Evolutionary conservation across 2,888 invertebrate species (phyloP).

Genomic region (Molanna angustata): DNA sequence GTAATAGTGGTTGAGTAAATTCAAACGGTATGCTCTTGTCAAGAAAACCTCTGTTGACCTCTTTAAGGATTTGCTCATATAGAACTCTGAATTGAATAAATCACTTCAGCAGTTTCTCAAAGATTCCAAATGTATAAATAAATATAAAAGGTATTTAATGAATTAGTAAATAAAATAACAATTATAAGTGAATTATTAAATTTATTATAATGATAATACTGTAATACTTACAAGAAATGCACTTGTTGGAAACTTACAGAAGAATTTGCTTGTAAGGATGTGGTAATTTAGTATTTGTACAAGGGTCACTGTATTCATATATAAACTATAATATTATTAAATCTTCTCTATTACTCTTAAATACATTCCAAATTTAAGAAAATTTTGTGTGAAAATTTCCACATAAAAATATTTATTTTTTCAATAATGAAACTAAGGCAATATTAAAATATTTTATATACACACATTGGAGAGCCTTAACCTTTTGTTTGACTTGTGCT

Average conservation of each 20-base stretch:
- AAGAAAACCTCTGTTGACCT: too few relatives aligned
- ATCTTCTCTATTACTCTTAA: constrained; percentile 26
- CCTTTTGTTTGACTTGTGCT: constrained; percentile 30
- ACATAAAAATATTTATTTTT: constrained; percentile 31
- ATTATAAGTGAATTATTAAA: constrained; percentile 22
- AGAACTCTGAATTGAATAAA: too few relatives aligned
- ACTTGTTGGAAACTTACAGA: constrained; percentile 87
- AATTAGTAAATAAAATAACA: constrained; percentile 8
- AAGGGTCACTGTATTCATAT: constrained; percentile 32
- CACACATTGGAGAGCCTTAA: constrained; percentile 30
- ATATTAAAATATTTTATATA: constrained; percentile 30
- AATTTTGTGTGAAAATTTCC: constrained; percentile 28
- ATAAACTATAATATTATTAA: constrained; percentile 31
- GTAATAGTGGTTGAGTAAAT: too few relatives aligned
- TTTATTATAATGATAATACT: constrained; percentile 76
- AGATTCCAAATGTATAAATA: neutral
- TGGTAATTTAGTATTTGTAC: constrained; percentile 38
- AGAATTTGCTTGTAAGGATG: constrained; percentile 64
- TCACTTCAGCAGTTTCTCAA: too few relatives aligned
- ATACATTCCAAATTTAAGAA: constrained; percentile 23
- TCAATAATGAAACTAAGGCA: constrained; percentile 28
- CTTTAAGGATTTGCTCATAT: too few relatives aligned
- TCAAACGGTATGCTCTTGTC: too few relatives aligned
- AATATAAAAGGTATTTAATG: neutral
- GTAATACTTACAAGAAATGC: constrained; percentile 90